phyloP scores from a whole-genome alignment of 2,113 vertebrate species.

The human (Homo sapiens) region GRCh38 chr12:2243501-2244000 shows the following conservation, averaged over 20 bases:
- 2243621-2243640: neutral
- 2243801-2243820: neutral
- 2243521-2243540: neutral
- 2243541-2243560: neutral
- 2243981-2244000: neutral
- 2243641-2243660: neutral
- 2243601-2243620: neutral
- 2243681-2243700: fast-evolving
- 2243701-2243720: fast-evolving
- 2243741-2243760: fast-evolving
- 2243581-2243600: neutral
- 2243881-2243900: slow-evolving; percentile 18
- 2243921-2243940: neutral
- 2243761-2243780: neutral
- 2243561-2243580: neutral
- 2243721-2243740: neutral
- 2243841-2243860: neutral
- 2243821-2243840: neutral
- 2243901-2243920: slow-evolving; percentile 29
- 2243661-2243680: neutral
- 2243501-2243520: neutral
- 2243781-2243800: neutral
- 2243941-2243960: slow-evolving; percentile 24
- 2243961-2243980: neutral
- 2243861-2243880: neutral